Evolutionary conservation across 2,113 vertebrate species (phyloP).

Genomic region (Ictalurus furcatus): DNA sequence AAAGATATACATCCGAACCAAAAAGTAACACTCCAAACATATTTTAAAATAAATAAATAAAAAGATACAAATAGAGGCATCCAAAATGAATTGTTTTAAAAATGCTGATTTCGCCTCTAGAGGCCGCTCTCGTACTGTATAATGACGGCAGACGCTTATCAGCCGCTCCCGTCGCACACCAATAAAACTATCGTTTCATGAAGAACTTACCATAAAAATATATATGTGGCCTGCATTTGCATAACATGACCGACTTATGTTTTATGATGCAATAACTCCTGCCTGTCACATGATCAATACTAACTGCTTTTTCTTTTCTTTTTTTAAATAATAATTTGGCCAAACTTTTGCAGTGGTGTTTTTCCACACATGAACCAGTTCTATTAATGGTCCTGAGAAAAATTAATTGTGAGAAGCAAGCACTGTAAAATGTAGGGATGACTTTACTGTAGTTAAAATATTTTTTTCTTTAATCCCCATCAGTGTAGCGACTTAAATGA

Average conservation of each 20-base stretch:
- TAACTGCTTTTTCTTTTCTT: not conserved
- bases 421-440: not conserved
- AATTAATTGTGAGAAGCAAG: not conserved
- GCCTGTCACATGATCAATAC: not conserved
- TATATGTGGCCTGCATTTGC: not conserved
- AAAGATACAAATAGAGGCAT: no score
- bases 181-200: no score
- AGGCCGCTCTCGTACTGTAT: no score
- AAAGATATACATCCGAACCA: no score
- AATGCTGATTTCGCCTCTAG: no score
- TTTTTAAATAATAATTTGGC: not conserved
- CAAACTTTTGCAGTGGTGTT: not conserved
- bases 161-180: no score
- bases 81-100: no score
- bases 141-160: no score
- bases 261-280: not conserved
- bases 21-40: no score
- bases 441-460: not conserved
- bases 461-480: not conserved
- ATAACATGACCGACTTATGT: not conserved
- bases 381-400: not conserved
- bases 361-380: not conserved
- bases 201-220: no score
- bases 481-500: not conserved
- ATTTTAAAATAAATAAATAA: no score